A percentile compares a stretch with the other conserved stretches of the same genome.
Conservation (phyloP, 2,113 vertebrate species). For the Dendropsophus ebraccatus region DNA sequence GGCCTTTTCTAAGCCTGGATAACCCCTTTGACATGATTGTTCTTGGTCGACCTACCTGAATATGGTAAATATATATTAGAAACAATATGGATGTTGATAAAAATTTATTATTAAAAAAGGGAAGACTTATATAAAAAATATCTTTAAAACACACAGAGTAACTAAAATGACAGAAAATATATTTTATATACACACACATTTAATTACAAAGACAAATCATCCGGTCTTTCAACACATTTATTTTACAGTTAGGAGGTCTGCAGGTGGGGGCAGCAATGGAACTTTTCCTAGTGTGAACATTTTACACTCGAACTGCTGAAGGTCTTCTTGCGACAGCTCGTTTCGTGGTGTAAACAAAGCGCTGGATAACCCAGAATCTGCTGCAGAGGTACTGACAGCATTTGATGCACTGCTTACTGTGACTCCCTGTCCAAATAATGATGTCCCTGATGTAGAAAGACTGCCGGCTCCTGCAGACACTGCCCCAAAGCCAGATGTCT, state of each 20-base stretch:
- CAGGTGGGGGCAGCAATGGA: constrained; percentile 80
- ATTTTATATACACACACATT: constrained; percentile 12
- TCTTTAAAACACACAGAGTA: neutral
- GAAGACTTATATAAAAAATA: neutral
- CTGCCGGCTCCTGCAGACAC: neutral
- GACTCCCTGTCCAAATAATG: constrained; percentile 62
- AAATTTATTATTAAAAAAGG: neutral
- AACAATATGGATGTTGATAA: no score
- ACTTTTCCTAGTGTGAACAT: constrained; percentile 84
- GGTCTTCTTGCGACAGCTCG: constrained; percentile 81
- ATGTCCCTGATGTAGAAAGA: constrained; percentile 9
- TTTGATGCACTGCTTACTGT: constrained; percentile 30
- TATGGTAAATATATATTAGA: no score
- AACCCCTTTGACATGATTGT: no score
- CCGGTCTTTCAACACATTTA: no score
- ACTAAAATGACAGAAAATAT: neutral
- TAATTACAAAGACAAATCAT: neutral
- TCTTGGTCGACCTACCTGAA: no score
- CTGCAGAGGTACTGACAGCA: neutral
- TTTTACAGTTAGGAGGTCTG: constrained; percentile 75
- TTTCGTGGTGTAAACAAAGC: constrained; percentile 78
- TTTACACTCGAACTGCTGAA: constrained; percentile 82
- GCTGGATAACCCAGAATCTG: constrained; percentile 28
- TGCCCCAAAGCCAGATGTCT: constrained; percentile 61
- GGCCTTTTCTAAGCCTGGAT: no score